A percentile compares a stretch with the other conserved stretches of the same genome.
Evolutionary conservation across 2,888 invertebrate genomes (phyloP).

Genomic region (Autographa gamma): DNA sequence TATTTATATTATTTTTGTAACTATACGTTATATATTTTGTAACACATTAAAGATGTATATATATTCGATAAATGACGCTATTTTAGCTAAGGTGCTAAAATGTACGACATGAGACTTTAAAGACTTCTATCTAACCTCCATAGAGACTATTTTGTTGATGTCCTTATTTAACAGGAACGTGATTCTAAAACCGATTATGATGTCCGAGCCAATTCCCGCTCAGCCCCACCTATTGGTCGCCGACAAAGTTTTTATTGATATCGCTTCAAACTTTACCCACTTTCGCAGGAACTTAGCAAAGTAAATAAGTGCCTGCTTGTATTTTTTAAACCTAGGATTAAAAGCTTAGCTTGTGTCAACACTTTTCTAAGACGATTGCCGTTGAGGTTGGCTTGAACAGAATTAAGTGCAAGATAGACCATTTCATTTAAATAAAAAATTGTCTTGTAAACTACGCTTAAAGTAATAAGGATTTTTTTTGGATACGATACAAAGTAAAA

Average conservation of each 20-base stretch:
- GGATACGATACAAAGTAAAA: too few relatives aligned
- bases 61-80: neutral
- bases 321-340: slow-evolving; percentile 5
- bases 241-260: slow-evolving; percentile 39
- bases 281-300: slow-evolving; percentile 18
- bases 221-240: slow-evolving; percentile 2
- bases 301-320: slow-evolving; percentile 35
- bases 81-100: neutral
- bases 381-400: neutral
- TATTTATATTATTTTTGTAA: too few relatives aligned
- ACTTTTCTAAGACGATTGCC: neutral
- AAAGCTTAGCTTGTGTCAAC: neutral
- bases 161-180: neutral
- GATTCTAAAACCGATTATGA: slow-evolving; percentile 18
- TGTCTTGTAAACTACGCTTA: neutral
- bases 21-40: too few relatives aligned
- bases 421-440: neutral
- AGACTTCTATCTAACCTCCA: neutral
- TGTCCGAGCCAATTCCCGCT: slow-evolving; percentile 19
- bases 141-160: neutral
- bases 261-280: slow-evolving; percentile 29
- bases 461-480: too few relatives aligned
- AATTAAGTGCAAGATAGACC: neutral
- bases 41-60: too few relatives aligned
- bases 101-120: too few relatives aligned